A percentile compares a stretch with the other conserved stretches of the same genome.
These are phyloP conservation scores for Morus bassanus DNA, from an alignment of 2,797 vertebrate species.

Conservation along the genomic window DNA sequence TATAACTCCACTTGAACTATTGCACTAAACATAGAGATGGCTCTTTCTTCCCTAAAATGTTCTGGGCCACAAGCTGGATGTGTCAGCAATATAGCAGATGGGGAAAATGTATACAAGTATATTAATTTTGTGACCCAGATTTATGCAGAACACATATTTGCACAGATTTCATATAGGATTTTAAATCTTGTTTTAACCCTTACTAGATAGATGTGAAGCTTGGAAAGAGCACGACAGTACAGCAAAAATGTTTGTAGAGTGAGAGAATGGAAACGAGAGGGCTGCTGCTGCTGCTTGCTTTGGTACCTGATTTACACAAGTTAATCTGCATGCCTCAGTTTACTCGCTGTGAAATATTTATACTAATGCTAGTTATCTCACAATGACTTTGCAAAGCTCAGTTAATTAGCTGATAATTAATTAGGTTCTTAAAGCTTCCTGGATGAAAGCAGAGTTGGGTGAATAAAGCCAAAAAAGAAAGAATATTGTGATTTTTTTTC, in stretches of 20 bases:
- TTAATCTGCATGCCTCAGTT: neutral
- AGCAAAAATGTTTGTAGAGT: neutral
- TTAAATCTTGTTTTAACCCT: constrained; percentile 34
- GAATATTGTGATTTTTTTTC: neutral
- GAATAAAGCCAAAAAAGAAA: neutral
- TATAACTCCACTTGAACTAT: constrained; percentile 36
- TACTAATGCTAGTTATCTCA: neutral
- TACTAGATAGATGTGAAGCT: neutral
- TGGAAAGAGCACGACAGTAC: neutral
- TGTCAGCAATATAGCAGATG: constrained; percentile 60
- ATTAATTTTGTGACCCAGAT: constrained; percentile 65
- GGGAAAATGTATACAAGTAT: constrained; percentile 58
- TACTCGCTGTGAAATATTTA: neutral
- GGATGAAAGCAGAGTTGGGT: neutral
- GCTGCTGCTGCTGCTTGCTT: neutral
- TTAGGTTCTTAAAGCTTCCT: neutral
- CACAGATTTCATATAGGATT: constrained; percentile 25
- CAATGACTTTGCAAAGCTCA: neutral
- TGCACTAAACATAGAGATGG: constrained; percentile 41
- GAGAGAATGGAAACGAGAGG: neutral
- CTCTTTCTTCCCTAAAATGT: constrained; percentile 44
- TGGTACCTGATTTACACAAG: neutral
- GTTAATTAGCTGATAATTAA: constrained; percentile 33
- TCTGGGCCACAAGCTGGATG: constrained; percentile 45
- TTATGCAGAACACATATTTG: constrained; percentile 47